phyloP scores from a whole-genome alignment of 2,888 invertebrate genomes.

The Latrodectus hesperus region DNA sequence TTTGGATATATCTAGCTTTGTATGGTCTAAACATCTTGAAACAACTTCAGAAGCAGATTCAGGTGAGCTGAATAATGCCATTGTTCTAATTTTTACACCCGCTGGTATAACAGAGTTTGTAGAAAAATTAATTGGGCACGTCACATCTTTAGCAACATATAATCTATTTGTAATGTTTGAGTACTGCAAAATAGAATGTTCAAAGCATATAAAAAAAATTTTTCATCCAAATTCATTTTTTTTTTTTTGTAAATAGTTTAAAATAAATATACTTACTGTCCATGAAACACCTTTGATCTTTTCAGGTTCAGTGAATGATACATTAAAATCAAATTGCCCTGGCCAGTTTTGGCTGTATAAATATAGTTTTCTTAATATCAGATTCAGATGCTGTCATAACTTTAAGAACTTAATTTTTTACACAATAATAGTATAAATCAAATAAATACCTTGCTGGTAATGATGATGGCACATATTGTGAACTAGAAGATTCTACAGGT shows the following conservation, averaged over 20 bases:
- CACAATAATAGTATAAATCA: too few species aligned
- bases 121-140: conserved; percentile 23
- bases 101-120: background rate
- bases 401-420: too few species aligned
- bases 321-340: conserved; percentile 33
- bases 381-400: too few species aligned
- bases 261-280: conserved; percentile 39
- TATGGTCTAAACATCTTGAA: conserved; percentile 21
- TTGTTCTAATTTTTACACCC: background rate
- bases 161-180: conserved; percentile 9
- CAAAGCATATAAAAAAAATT: too few species aligned
- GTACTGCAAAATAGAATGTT: conserved; percentile 5
- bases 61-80: conserved; percentile 13
- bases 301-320: conserved; percentile 40
- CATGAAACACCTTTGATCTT: conserved; percentile 49
- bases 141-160: conserved; percentile 4
- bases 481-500: too few species aligned
- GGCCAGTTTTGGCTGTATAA: conserved; percentile 49
- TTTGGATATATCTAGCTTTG: background rate
- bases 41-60: conserved; percentile 20
- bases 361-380: background rate
- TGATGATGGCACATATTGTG: too few species aligned
- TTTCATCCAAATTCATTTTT: too few species aligned
- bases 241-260: too few species aligned
- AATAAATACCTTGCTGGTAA: too few species aligned